These are phyloP conservation scores for Notarius quadriscutis DNA, from an alignment of 2,113 vertebrate genomes.

Conservation along the genomic window DNA sequence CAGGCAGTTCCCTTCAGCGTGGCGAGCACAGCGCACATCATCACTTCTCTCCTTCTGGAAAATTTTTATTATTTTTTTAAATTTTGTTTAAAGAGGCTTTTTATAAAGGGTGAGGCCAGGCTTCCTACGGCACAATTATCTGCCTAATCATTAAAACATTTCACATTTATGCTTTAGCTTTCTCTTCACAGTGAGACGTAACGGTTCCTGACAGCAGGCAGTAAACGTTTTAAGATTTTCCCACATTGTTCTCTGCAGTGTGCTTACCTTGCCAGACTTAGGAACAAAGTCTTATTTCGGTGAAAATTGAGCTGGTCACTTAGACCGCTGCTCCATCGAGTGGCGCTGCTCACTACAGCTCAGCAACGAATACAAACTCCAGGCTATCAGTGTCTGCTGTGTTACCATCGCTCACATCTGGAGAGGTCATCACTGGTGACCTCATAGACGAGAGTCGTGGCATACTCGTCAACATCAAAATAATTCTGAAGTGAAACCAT, in stretches of 20 bases:
- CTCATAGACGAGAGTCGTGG: background rate
- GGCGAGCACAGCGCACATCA: background rate
- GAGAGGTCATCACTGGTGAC: background rate
- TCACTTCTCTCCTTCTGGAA: conserved; percentile 46
- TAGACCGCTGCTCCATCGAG: background rate
- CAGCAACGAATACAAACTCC: background rate
- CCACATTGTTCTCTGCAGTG: conserved; percentile 13
- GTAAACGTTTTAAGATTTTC: conserved; percentile 29
- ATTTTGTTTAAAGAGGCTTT: background rate
- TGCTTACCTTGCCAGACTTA: conserved; percentile 15
- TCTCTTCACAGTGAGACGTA: conserved; percentile 28
- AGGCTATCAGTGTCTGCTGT: background rate
- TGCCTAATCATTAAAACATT: conserved; percentile 14
- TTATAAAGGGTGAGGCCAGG: background rate
- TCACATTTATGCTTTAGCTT: conserved; percentile 14
- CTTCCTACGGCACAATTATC: conserved; percentile 29
- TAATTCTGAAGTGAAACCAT: background rate
- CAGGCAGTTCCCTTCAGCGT: conserved; percentile 45
- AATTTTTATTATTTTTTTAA: background rate
- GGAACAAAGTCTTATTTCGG: background rate
- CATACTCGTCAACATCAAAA: background rate
- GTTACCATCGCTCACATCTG: background rate
- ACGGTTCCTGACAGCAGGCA: conserved; percentile 24
- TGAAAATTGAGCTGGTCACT: background rate
- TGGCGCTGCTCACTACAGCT: background rate